Percentiles rank a stretch among this genome's conserved stretches.
Conservation (phyloP, 2,113 vertebrate genomes). For the Porphyrio hochstetteri region DNA sequence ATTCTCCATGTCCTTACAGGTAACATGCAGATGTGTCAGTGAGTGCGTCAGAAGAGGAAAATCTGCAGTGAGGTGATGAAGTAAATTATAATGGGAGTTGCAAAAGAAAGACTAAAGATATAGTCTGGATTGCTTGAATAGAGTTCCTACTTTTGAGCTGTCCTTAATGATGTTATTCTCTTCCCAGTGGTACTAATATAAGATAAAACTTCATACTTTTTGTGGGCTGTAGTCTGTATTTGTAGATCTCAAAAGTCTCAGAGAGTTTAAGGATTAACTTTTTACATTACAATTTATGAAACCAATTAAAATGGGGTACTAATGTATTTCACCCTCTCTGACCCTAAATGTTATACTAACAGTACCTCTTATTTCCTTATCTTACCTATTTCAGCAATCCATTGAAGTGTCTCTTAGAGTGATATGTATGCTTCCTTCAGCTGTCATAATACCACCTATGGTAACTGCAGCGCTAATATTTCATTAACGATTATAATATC, state of each 20-base stretch:
- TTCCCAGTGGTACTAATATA: background rate
- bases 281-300: background rate
- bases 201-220: background rate
- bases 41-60: background rate
- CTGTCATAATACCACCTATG: background rate
- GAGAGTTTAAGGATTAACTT: slow-evolving; percentile 24
- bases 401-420: background rate
- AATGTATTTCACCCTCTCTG: background rate
- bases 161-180: background rate
- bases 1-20: background rate
- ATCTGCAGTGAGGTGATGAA: background rate
- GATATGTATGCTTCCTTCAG: background rate
- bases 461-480: background rate
- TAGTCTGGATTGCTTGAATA: background rate
- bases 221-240: background rate
- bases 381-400: background rate
- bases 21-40: background rate
- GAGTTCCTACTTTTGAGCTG: background rate
- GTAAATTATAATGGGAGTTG: background rate
- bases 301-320: background rate
- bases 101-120: background rate
- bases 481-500: background rate
- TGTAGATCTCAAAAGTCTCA: background rate
- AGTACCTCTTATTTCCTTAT: background rate
- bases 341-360: background rate